These are phyloP conservation scores for Pungitius pungitius DNA, from an alignment of 2,113 vertebrate species.

Conservation along the genomic window DNA sequence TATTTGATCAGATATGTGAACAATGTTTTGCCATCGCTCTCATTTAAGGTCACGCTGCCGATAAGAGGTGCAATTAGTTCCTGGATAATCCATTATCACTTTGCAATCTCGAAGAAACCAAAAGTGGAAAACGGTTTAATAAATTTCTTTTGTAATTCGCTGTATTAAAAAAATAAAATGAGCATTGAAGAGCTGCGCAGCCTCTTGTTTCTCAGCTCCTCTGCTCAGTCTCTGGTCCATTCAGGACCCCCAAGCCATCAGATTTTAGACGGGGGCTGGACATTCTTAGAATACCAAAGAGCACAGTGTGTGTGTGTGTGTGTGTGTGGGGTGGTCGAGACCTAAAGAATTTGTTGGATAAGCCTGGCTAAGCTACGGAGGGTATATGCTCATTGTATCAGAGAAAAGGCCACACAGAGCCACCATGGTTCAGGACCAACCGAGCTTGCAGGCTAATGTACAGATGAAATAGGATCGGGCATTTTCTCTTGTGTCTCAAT, in stretches of 20 bases:
- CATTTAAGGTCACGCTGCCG: neutral
- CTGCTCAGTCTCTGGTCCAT: neutral
- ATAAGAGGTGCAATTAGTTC: neutral
- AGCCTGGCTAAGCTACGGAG: conserved; percentile 22
- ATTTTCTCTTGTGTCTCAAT: neutral
- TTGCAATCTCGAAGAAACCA: neutral
- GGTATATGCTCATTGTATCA: conserved; percentile 27
- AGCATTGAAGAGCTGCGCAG: neutral
- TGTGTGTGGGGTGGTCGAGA: conserved; percentile 23
- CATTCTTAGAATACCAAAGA: conserved; percentile 49
- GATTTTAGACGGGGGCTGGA: neutral
- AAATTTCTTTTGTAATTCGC: neutral
- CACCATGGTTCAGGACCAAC: conserved; percentile 9
- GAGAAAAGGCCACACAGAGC: conserved; percentile 14
- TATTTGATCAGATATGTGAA: neutral
- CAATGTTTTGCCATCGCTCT: neutral
- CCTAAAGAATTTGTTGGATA: conserved; percentile 37
- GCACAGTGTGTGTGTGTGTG: conserved; percentile 7
- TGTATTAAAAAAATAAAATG: neutral
- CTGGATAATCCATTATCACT: neutral
- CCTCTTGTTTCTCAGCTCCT: neutral
- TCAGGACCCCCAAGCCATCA: neutral
- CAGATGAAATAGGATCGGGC: neutral
- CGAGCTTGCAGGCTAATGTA: neutral
- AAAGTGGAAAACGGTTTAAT: neutral